Evolutionary conservation across 2,113 vertebrate species (phyloP).

Genomic region (Pseudorectes ferrugineus): DNA sequence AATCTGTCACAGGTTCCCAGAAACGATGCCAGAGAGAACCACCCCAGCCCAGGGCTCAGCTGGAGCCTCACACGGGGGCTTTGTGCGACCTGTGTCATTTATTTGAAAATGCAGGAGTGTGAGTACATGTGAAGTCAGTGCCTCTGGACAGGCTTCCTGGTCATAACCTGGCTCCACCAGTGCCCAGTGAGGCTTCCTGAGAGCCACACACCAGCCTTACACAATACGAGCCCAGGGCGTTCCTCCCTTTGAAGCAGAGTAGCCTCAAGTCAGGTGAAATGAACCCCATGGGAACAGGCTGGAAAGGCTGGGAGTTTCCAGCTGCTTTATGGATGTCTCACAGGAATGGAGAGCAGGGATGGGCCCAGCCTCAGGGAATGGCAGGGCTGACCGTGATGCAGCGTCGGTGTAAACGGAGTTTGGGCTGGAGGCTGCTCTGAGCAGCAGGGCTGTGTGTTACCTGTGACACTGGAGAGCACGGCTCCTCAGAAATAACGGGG

Average conservation of each 20-base stretch:
- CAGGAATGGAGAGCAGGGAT: not conserved
- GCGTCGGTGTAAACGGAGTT: fast-evolving
- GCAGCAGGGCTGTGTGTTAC: not conserved
- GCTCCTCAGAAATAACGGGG: not conserved
- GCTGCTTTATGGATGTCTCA: fast-evolving
- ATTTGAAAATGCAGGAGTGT: not conserved
- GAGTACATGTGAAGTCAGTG: not conserved
- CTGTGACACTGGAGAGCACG: not conserved
- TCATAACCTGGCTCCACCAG: not conserved
- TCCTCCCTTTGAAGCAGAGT: not conserved
- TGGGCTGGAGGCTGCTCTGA: not conserved
- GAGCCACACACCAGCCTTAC: not conserved
- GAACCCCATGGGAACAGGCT: not conserved
- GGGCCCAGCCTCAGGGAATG: not conserved
- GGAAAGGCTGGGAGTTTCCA: not conserved
- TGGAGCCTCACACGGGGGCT: not conserved
- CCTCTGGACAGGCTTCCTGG: not conserved
- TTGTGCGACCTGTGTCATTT: not conserved
- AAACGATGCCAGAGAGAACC: fast-evolving
- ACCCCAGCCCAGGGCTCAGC: not conserved
- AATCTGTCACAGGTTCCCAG: not conserved
- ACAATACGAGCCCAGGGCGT: no score
- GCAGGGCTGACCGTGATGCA: fast-evolving
- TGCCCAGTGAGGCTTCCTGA: not conserved
- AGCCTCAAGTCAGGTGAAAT: not conserved